Conservation (phyloP, 2,797 vertebrate species). For the Pangasius krempfi region DNA sequence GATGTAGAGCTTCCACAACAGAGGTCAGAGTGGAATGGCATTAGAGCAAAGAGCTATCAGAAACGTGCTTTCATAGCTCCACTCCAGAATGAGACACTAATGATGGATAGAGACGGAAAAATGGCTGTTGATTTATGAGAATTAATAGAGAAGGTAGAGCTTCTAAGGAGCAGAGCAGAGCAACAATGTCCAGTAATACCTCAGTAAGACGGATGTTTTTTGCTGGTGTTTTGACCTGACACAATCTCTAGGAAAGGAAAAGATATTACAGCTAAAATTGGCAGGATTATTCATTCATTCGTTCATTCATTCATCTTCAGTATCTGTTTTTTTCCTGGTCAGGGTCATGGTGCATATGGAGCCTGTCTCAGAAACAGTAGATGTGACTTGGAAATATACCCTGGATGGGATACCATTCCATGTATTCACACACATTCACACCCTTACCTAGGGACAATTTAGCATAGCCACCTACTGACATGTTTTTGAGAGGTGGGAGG, state of each 20-base stretch:
- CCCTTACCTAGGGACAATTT: background rate
- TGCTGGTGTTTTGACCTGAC: background rate
- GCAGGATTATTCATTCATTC: background rate
- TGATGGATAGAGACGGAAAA: conserved; percentile 39
- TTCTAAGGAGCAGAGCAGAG: background rate
- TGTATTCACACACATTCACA: background rate
- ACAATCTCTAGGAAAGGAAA: background rate
- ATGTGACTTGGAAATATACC: background rate
- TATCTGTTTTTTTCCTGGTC: background rate
- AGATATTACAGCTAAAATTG: background rate
- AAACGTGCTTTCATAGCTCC: conserved; percentile 48
- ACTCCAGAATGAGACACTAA: conserved; percentile 17
- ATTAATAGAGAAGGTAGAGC: background rate
- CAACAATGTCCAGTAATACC: background rate
- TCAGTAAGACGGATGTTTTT: background rate
- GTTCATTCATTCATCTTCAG: background rate
- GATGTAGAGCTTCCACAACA: conserved; percentile 52
- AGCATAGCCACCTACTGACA: background rate
- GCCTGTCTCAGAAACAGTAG: background rate
- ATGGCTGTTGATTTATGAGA: conserved; percentile 41
- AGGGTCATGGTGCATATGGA: background rate
- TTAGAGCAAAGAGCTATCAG: conserved; percentile 26
- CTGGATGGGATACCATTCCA: background rate
- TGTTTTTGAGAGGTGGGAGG: background rate
- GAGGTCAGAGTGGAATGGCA: conserved; percentile 44